Conservation (phyloP, 2,797 vertebrate species). For the Furcifer pardalis region DNA sequence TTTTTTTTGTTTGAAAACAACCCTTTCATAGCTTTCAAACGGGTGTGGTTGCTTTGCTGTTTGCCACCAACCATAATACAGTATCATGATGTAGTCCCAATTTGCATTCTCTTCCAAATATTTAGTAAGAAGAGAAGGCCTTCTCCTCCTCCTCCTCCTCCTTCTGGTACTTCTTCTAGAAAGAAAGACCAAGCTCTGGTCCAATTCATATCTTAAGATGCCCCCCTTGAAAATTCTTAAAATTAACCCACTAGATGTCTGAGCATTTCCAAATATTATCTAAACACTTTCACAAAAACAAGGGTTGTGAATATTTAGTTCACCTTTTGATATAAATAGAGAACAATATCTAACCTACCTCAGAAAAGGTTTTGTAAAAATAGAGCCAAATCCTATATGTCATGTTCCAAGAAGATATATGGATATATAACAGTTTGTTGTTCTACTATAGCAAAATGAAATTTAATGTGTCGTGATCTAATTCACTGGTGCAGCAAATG, state of each 20-base stretch:
- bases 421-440: background rate
- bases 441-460: background rate
- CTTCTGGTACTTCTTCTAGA: no score
- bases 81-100: background rate
- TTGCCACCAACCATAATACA: background rate
- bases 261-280: background rate
- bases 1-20: background rate
- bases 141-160: no score
- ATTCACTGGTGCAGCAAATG: constrained; percentile 6
- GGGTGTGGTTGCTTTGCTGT: background rate
- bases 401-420: background rate
- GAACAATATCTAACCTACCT: background rate
- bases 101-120: background rate
- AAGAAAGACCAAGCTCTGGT: background rate
- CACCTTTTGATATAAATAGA: background rate
- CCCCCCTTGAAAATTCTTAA: background rate
- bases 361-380: background rate
- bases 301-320: background rate
- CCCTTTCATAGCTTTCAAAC: no score
- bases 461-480: background rate
- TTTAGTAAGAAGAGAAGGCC: background rate
- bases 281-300: background rate
- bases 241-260: background rate
- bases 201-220: background rate
- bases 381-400: background rate